Conservation (phyloP, 2,888 invertebrate species). For the Cephonodes hylas region DNA sequence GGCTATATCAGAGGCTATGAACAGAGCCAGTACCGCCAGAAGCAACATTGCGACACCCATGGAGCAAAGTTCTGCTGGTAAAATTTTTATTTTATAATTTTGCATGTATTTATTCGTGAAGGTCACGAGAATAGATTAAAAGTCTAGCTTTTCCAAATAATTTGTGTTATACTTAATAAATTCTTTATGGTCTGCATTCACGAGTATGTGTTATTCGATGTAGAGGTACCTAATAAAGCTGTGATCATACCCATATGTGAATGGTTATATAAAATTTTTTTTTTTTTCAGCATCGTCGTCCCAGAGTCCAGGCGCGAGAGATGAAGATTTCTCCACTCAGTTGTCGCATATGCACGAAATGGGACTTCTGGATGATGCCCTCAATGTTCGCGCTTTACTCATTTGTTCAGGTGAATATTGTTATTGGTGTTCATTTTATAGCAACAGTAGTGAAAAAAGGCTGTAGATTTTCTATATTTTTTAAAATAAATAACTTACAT, state of each 20-base stretch:
- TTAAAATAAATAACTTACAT: no score
- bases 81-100: no score
- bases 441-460: no score
- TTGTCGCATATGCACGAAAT: conserved; percentile 93
- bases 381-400: conserved; percentile 92
- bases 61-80: conserved; percentile 65
- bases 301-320: conserved; percentile 49
- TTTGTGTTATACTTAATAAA: no score
- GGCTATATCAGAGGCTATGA: conserved; percentile 87
- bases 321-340: conserved; percentile 70
- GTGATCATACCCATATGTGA: no score
- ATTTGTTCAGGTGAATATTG: conserved; percentile 78
- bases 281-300: conserved; percentile 57
- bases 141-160: no score
- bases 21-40: conserved; percentile 40
- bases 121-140: no score
- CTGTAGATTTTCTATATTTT: neutral
- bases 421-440: no score
- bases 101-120: no score
- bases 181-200: no score
- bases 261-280: neutral
- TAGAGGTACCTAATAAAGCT: no score
- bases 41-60: conserved; percentile 48
- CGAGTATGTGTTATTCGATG: no score
- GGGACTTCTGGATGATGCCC: conserved; percentile 91